Evolutionary conservation across 2,888 invertebrate species (phyloP).

Genomic region (Bugula neritina): DNA sequence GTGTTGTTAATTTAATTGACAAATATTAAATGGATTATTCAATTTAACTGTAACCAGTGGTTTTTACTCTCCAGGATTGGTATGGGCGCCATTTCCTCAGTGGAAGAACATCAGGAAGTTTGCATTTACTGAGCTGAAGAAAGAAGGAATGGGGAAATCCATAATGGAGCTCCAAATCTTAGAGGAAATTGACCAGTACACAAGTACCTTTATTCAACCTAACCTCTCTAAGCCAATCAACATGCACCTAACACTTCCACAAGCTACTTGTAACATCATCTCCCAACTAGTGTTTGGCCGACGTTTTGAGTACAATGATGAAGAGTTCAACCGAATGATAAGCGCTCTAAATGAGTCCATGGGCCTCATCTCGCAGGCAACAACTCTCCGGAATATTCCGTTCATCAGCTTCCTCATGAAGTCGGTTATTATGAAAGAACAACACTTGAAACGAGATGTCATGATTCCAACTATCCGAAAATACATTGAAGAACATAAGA

Average conservation of each 20-base stretch:
- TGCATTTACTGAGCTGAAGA: background rate
- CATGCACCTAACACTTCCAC: background rate
- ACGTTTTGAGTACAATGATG: slow-evolving; percentile 15
- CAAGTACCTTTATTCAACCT: background rate
- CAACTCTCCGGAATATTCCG: background rate
- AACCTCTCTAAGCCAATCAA: background rate
- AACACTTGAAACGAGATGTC: background rate
- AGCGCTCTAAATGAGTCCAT: background rate
- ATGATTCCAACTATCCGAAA: background rate
- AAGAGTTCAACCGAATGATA: background rate
- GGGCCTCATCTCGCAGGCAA: background rate
- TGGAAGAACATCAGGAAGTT: slow-evolving; percentile 7
- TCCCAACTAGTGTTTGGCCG: background rate
- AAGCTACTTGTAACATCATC: slow-evolving; percentile 6
- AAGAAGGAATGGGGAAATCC: slow-evolving; percentile 19
- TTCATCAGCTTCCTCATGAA: background rate
- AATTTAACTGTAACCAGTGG: too few species aligned
- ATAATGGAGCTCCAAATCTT: slow-evolving; percentile 1
- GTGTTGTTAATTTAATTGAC: too few species aligned
- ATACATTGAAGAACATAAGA: slow-evolving; percentile 5
- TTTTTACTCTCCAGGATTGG: background rate
- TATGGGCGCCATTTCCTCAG: slow-evolving; percentile 16
- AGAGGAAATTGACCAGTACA: slow-evolving; percentile 15
- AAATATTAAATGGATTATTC: background rate
- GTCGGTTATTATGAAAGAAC: background rate